These are phyloP conservation scores for Lasioglossum figueresi DNA, from an alignment of 2,888 invertebrate genomes.

Conservation along the genomic window DNA sequence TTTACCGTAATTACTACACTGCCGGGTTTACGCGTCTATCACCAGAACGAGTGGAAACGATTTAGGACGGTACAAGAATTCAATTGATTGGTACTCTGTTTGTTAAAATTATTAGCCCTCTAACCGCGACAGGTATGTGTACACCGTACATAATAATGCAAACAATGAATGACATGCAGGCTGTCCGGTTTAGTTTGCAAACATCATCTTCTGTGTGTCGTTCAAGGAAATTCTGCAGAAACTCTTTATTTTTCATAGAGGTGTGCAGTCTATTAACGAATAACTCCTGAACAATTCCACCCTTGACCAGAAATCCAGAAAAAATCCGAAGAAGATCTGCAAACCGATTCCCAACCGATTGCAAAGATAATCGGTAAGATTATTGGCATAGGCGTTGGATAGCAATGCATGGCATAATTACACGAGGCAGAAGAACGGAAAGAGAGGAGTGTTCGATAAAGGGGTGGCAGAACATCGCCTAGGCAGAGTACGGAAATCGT, in stretches of 20 bases:
- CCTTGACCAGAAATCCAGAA: not conserved
- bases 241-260: not conserved
- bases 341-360: not conserved
- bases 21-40: not conserved
- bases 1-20: not conserved
- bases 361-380: not conserved
- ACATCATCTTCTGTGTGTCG: too few species aligned
- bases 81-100: not conserved
- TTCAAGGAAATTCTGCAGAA: not conserved
- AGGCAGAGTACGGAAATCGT: conserved; percentile 14
- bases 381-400: not conserved
- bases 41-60: not conserved
- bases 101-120: not conserved
- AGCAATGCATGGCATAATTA: not conserved
- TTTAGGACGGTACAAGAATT: not conserved
- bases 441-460: not conserved
- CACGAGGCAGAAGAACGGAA: not conserved
- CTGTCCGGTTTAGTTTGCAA: too few species aligned
- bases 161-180: too few species aligned
- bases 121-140: not conserved
- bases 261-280: not conserved
- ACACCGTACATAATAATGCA: not conserved
- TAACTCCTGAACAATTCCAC: too few species aligned
- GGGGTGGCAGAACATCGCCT: not conserved
- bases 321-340: not conserved